Percentiles rank a stretch among this genome's conserved stretches.
Evolutionary conservation across 2,113 vertebrate genomes (phyloP).

Genomic region (Maylandia zebra): DNA sequence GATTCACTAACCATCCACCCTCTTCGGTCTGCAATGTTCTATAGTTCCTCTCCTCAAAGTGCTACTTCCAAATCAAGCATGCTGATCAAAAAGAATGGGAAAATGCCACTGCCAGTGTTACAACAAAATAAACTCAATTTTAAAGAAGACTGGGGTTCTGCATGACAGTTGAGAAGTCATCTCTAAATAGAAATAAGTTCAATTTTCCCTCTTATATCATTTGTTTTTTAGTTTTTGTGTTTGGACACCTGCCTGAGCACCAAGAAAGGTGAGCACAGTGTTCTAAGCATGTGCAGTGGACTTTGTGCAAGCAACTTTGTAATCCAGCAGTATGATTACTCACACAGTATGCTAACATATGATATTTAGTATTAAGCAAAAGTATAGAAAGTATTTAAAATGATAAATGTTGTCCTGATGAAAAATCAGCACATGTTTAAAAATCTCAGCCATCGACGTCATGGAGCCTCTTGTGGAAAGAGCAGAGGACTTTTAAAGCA

Average conservation of each 20-base stretch:
- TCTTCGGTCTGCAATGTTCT: too few species aligned
- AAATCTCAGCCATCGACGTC: background rate
- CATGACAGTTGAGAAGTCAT: background rate
- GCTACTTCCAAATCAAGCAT: background rate
- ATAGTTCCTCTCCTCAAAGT: too few species aligned
- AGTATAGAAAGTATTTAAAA: rapidly evolving
- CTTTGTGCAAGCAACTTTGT: background rate
- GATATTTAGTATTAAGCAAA: rapidly evolving
- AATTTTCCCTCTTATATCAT: rapidly evolving
- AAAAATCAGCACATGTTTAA: rapidly evolving
- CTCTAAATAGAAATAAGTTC: background rate
- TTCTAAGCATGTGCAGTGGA: background rate
- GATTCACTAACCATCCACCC: too few species aligned
- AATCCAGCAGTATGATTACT: background rate
- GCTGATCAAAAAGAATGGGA: background rate
- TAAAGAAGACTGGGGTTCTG: background rate
- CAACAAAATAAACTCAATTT: background rate
- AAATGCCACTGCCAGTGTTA: background rate
- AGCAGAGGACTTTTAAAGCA: background rate
- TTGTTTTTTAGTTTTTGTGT: background rate
- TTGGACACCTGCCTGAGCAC: background rate
- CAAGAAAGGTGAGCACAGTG: background rate
- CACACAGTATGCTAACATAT: background rate
- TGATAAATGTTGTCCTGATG: background rate
- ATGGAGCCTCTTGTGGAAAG: background rate